A percentile compares a stretch with the other conserved stretches of the same genome.
Conservation (phyloP, 2,888 invertebrate species). For the Anoplius nigerrimus region DNA sequence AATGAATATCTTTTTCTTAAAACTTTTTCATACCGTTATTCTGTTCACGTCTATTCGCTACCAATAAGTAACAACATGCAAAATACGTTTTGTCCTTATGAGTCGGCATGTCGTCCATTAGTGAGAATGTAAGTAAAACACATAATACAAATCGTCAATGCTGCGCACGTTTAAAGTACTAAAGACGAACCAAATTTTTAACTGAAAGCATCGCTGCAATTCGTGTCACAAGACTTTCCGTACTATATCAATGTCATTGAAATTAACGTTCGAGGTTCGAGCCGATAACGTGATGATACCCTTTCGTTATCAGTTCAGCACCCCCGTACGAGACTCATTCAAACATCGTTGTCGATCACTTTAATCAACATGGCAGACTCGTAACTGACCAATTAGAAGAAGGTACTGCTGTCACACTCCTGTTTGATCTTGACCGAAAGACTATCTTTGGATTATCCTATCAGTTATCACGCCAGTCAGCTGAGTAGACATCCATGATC, state of each 20-base stretch:
- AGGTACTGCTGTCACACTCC: conserved; percentile 25
- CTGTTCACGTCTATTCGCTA: conserved; percentile 16
- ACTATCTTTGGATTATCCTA: conserved; percentile 19
- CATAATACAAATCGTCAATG: too few relatives aligned
- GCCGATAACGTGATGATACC: not conserved
- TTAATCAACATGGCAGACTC: too few relatives aligned
- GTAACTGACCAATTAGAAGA: not conserved
- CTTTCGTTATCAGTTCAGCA: not conserved
- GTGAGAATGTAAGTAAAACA: too few relatives aligned
- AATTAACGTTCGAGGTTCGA: too few relatives aligned
- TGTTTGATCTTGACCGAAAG: conserved; percentile 35
- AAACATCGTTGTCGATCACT: too few relatives aligned
- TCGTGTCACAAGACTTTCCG: too few relatives aligned
- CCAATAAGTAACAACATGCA: conserved; percentile 8
- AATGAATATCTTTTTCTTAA: conserved; percentile 59
- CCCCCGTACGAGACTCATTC: too few relatives aligned
- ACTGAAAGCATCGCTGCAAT: too few relatives aligned
- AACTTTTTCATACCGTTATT: conserved; percentile 50
- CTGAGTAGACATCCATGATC: conserved; percentile 27
- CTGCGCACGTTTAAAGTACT: too few relatives aligned
- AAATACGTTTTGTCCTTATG: not conserved
- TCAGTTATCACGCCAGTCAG: conserved; percentile 40
- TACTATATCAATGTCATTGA: too few relatives aligned
- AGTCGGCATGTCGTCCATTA: too few relatives aligned
- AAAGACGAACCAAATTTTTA: too few relatives aligned